Conservation (phyloP, 2,797 vertebrate species). For the Platalea minor region DNA sequence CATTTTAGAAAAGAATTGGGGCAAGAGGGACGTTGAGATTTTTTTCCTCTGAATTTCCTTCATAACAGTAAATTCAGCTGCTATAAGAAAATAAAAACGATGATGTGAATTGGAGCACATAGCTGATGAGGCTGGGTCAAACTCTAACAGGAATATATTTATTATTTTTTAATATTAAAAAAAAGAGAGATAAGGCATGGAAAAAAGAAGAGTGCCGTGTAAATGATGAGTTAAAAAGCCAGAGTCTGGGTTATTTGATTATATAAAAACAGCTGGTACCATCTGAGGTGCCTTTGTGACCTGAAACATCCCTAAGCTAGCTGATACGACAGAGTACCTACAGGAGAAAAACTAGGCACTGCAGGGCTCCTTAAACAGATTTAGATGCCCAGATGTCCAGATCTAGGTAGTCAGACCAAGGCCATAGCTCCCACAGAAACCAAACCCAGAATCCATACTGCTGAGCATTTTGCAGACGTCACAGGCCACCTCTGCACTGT, state of each 20-base stretch:
- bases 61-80: neutral
- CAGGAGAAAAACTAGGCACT: neutral
- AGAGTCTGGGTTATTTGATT: neutral
- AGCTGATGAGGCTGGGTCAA: neutral
- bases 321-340: neutral
- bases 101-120: neutral
- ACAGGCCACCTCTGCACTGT: neutral
- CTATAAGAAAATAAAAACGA: neutral
- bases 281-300: neutral
- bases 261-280: neutral
- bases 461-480: neutral
- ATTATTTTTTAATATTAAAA: neutral
- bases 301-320: neutral
- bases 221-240: neutral
- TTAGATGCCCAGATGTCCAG: neutral
- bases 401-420: neutral
- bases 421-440: neutral
- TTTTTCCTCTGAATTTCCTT: neutral
- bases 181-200: neutral
- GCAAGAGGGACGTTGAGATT: rapidly evolving
- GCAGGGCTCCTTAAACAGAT: neutral
- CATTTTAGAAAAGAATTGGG: neutral
- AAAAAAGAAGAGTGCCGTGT: neutral
- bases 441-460: neutral
- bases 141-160: neutral